Base-by-base conservation (phyloP, 2,113 vertebrate species). In the Sinocyclocheilus anophthalmus region DNA sequence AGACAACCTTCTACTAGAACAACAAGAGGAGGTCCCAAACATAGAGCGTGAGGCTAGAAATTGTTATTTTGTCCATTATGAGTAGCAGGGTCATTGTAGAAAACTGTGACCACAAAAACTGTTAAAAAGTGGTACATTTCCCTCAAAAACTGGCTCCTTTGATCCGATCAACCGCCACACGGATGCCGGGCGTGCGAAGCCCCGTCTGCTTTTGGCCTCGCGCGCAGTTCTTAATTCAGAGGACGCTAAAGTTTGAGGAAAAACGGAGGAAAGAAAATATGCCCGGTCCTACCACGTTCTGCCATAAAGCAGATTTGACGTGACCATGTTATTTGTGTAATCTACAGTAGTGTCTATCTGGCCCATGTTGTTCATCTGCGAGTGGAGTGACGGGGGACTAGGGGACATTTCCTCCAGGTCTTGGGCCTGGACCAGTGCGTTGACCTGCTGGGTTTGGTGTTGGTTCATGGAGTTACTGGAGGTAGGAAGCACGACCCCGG, bases 261-360 rank as follows among this genome's bases (percentile, higher is more conserved):
- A 76, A 72, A 93, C 92, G 90, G 88, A 70, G 13, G 79, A 82
- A 59, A 85, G 76, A 61, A 90, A 83, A 24, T 26, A 45, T n/a
- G 84, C n/a, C 84, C 79, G 85, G 89, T 92, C 90, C 96, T 96
- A 98, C 98, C 98, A 98, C 92, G 98, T 98, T 94, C 97, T 96
- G 94, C 97, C 96, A 91, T 99, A 99, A 61, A 99, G 97, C 95
- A 99, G 96, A 95, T 96, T 97, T 88, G 97, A 94, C 89, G 94
- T 97, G 87, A 98, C 96, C 95, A 97, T 96, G 86, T 96, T 96
- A 90, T 95, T 95, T 90, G 94, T 96, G 91, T 97, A 99, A 91
- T 98, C 97, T 93, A 96, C 96, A 61, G 96, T 94, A 18, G 95
- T 93, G 95, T 97, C 96, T 91, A 97, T 94, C 89, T 96, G 95